These are phyloP conservation scores for Chymomyza procnemis DNA, from an alignment of 2,888 invertebrate species.

Conservation along the genomic window DNA sequence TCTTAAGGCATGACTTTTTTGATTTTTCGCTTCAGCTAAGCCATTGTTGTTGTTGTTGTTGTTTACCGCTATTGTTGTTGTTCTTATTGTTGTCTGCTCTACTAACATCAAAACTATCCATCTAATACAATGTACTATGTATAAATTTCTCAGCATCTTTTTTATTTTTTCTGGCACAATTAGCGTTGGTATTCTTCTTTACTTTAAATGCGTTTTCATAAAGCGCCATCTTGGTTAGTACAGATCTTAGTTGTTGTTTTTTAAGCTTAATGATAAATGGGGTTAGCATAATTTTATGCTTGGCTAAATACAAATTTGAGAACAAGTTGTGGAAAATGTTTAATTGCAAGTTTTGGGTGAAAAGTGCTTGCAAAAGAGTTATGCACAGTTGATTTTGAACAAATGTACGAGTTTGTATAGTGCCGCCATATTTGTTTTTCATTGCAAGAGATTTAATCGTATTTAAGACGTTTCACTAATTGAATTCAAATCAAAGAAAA, in stretches of 20 bases:
- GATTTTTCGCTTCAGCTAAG: conserved; percentile 34
- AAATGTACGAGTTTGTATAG: not conserved
- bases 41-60: conserved; percentile 10
- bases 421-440: too few relatives aligned
- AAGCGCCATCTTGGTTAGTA: not conserved
- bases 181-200: conserved; percentile 59
- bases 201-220: conserved; percentile 41
- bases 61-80: not conserved
- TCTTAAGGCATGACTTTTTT: conserved; percentile 5
- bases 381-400: not conserved
- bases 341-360: not conserved
- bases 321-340: not conserved
- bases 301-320: not conserved
- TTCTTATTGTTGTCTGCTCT: conserved; percentile 34
- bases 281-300: not conserved
- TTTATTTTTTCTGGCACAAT: conserved; percentile 59
- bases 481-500: too few relatives aligned
- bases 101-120: conserved; percentile 46
- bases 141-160: conserved; percentile 30
- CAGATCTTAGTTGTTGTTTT: not conserved
- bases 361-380: not conserved
- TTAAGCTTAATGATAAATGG: not conserved
- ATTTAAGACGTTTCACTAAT: too few relatives aligned
- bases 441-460: too few relatives aligned
- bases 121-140: not conserved